Percentiles rank a stretch among this genome's conserved stretches.
Evolutionary conservation across 1,140 invertebrate genomes (phyloP).

Genomic region (Meloidogyne floridensis): DNA sequence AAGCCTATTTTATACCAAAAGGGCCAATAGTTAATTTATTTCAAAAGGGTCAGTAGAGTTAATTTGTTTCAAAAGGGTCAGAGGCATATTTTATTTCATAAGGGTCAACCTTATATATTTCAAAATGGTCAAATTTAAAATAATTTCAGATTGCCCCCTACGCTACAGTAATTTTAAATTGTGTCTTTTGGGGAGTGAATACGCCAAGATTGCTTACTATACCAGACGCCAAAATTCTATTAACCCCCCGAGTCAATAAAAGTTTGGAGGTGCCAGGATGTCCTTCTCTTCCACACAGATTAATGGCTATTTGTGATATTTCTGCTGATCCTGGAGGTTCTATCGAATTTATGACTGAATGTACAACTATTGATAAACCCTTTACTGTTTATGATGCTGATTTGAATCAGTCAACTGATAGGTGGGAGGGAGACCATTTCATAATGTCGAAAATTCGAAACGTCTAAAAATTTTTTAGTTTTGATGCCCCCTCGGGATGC

Average conservation of each 20-base stretch:
- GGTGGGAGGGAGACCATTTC: conserved; percentile 65
- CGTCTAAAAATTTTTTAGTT: conserved; percentile 42
- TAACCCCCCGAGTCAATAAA: conserved; percentile 68
- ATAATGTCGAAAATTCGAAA: not conserved
- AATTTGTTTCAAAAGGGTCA: not conserved
- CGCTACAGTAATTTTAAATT: conserved; percentile 92
- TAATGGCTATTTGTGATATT: conserved; percentile 88
- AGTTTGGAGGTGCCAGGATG: conserved; percentile 77
- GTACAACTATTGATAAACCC: conserved; percentile 97
- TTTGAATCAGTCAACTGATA: conserved; percentile 83
- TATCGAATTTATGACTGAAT: conserved; percentile 99
- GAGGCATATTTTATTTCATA: conserved; percentile 15
- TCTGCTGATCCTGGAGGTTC: conserved; percentile 97
- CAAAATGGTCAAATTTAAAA: not conserved
- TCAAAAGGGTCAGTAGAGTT: not conserved
- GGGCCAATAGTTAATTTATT: not conserved
- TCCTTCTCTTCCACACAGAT: conserved; percentile 78
- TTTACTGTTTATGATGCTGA: conserved; percentile 98
- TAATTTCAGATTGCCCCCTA: conserved; percentile 85
- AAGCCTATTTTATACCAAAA: no score
- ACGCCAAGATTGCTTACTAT: conserved; percentile 79
- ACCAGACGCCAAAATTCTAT: conserved; percentile 91
- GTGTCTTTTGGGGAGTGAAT: conserved; percentile 97
- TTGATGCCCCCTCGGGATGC: conserved; percentile 74
- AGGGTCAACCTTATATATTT: conserved; percentile 13